These are phyloP conservation scores for Drosophila pegasa DNA, from an alignment of 2,888 invertebrate species.

Conservation along the genomic window DNA sequence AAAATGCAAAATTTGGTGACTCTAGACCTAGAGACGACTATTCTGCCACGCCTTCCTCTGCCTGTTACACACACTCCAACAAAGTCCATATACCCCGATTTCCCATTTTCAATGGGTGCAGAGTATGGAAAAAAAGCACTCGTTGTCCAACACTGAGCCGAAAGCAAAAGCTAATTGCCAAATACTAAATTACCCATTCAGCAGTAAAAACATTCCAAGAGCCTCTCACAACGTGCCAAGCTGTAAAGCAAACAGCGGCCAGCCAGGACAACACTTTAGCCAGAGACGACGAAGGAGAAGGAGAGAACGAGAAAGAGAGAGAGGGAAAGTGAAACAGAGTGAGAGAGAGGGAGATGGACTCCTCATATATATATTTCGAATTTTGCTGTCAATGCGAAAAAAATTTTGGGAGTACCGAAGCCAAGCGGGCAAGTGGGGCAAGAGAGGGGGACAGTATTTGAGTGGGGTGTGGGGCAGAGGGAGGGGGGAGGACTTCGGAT, in stretches of 20 bases:
- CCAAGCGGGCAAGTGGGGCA: conserved; percentile 4
- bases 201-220: conserved; percentile 76
- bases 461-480: conserved; percentile 26
- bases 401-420: conserved; percentile 54
- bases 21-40: too few species aligned
- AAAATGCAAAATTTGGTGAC: too few species aligned
- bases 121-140: conserved; percentile 9
- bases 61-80: too few species aligned
- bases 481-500: conserved; percentile 18
- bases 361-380: conserved; percentile 78
- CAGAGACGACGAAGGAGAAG: not conserved
- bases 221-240: conserved; percentile 58
- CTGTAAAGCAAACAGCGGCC: conserved; percentile 56
- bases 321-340: conserved; percentile 28
- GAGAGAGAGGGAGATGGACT: conserved; percentile 62
- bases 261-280: conserved; percentile 44
- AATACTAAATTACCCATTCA: conserved; percentile 82
- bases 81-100: too few species aligned
- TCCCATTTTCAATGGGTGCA: too few species aligned
- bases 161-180: conserved; percentile 82
- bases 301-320: not conserved
- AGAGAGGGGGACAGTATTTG: conserved; percentile 33
- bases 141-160: conserved; percentile 50
- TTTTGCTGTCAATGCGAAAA: conserved; percentile 79
- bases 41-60: too few species aligned